Conservation (phyloP, 2,113 vertebrate species). For the Phaethornis superciliosus region DNA sequence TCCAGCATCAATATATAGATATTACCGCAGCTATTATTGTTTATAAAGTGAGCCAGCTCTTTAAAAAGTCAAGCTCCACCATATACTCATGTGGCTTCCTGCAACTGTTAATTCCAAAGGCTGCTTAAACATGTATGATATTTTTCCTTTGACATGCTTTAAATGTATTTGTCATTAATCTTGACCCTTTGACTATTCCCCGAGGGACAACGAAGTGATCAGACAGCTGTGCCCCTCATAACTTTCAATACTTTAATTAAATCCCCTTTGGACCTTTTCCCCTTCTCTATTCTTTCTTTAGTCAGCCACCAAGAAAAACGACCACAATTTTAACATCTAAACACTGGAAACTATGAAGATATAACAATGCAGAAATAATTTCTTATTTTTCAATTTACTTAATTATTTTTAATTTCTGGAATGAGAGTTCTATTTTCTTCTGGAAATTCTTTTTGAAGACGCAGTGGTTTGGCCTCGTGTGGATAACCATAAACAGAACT, state of each 20-base stretch:
- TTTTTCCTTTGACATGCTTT: slow-evolving; percentile 64
- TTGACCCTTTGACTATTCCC: slow-evolving; percentile 65
- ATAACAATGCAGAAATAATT: slow-evolving; percentile 66
- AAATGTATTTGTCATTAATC: slow-evolving; percentile 56
- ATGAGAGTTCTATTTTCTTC: slow-evolving; percentile 64
- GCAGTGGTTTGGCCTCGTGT: slow-evolving; percentile 60
- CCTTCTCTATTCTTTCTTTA: slow-evolving; percentile 48
- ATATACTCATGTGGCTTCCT: neutral
- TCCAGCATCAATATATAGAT: slow-evolving; percentile 23
- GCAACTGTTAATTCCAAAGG: slow-evolving; percentile 44
- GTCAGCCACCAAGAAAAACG: slow-evolving; percentile 51
- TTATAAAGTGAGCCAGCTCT: neutral
- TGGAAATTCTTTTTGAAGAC: slow-evolving; percentile 61
- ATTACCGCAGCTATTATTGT: slow-evolving; percentile 11
- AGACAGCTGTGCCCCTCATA: slow-evolving; percentile 65
- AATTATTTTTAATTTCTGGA: slow-evolving; percentile 70
- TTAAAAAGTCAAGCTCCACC: neutral
- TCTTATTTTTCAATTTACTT: slow-evolving; percentile 68
- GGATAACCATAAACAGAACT: slow-evolving; percentile 64
- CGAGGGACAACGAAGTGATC: slow-evolving; percentile 49
- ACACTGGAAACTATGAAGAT: slow-evolving; percentile 71
- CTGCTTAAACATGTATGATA: slow-evolving; percentile 44
- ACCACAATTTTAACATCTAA: slow-evolving; percentile 48
- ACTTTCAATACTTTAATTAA: slow-evolving; percentile 68
- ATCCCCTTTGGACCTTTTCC: slow-evolving; percentile 57